A percentile compares a stretch with the other conserved stretches of the same genome.
Evolutionary conservation across 2,888 invertebrate species (phyloP).

Genomic region (Sicus ferrugineus): DNA sequence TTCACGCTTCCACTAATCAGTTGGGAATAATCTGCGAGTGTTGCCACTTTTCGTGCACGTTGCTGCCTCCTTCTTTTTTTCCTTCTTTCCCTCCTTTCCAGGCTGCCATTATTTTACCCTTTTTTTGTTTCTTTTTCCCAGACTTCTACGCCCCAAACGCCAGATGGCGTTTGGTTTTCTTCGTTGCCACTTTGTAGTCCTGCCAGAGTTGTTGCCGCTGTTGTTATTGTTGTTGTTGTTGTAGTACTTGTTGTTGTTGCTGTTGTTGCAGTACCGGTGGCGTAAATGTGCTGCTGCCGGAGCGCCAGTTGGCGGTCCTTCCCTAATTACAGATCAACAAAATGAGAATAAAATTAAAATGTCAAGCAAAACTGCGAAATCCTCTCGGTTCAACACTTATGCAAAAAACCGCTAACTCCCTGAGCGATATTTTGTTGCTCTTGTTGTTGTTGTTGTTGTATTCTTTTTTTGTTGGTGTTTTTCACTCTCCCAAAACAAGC

Average conservation of each 20-base stretch:
- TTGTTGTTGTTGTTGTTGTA: not conserved
- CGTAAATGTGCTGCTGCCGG: slow-evolving; percentile 37
- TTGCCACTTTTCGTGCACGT: slow-evolving; percentile 5
- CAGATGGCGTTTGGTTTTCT: slow-evolving; percentile 57
- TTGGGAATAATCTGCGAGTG: slow-evolving; percentile 14
- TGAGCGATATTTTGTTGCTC: slow-evolving; percentile 37
- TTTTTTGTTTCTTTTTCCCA: slow-evolving; percentile 21
- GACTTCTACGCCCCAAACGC: slow-evolving; percentile 32
- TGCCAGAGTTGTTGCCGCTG: slow-evolving; percentile 12
- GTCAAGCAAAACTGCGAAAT: not conserved
- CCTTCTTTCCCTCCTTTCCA: not conserved
- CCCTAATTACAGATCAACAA: slow-evolving; percentile 61
- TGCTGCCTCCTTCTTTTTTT: slow-evolving; percentile 11
- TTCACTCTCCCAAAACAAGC: not conserved
- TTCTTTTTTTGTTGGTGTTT: not conserved
- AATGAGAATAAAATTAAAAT: slow-evolving; percentile 44
- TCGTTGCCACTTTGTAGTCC: slow-evolving; percentile 46
- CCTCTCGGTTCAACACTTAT: slow-evolving; percentile 58
- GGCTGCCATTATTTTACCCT: slow-evolving; percentile 3
- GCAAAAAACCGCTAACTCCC: slow-evolving; percentile 53
- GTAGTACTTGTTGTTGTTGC: not conserved
- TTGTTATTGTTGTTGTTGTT: not conserved
- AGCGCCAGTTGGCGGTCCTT: slow-evolving; percentile 60
- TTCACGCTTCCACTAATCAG: slow-evolving; percentile 19
- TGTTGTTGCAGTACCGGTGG: slow-evolving; percentile 8